Evolutionary conservation across 1,140 invertebrate genomes (phyloP), one percentile per base, ranked within the genome.

Genomic region (Ceratitis capitata): DNA sequence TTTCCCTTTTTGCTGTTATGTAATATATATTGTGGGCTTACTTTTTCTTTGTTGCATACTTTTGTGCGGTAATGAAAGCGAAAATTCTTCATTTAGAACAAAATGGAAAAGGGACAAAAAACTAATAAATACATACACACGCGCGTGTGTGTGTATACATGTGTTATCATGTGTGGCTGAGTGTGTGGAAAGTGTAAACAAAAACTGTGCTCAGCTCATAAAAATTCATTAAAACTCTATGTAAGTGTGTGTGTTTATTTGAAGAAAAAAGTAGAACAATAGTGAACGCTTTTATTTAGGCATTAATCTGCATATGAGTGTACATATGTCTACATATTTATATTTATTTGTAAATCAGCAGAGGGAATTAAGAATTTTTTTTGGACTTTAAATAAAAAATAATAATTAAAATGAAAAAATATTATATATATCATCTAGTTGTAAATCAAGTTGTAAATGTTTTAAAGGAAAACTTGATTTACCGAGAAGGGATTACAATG

Each of bases 211-310:
- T 16, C 32, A 39, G 61, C 32, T 69, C 29, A 69, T 69, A 69
- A 69, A 69, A 69, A 69, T 69, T 69, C 61, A 69, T 69, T 69
- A 69, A 69, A 69, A 69, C 23, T 47, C n/a, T n/a, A 19, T 19
- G 32, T 69, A 32, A 39, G n/a, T n/a, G 16, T 5, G n/a, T 5
- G 32, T 19, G 2, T 14, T n/a, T 39, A 12, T 39, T 14, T 56
- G n/a, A 23, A 56, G 1, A 56, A n/a, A n/a, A n/a, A n/a, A n/a
- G n/a, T n/a, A n/a, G n/a, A n/a, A n/a, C n/a, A n/a, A n/a, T n/a
- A n/a, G n/a, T n/a, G n/a, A n/a, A n/a, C n/a, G n/a, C n/a, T n/a
- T n/a, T n/a, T n/a, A n/a, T n/a, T n/a, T n/a, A n/a, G n/a, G n/a
- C n/a, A n/a, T n/a, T n/a, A n/a, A 12, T 53, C 4, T 53, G 9